Base-by-base conservation (phyloP, 2,888 invertebrate species). In the Prosapia bicincta region DNA sequence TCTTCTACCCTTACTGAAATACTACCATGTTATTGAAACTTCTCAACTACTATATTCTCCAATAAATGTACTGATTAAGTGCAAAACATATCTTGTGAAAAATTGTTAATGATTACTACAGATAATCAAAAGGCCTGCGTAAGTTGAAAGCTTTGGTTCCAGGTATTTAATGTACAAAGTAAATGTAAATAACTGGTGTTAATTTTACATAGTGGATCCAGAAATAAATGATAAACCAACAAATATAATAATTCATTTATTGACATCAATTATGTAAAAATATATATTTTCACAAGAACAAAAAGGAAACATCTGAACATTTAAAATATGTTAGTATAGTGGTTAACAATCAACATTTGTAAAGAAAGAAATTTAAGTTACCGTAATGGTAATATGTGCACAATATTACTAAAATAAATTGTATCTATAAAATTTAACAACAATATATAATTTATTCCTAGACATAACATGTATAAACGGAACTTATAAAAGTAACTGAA, bases 381-480 rank as follows among this genome's bases (percentile, higher is more conserved):
- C 30, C n/a, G n/a, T n/a, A n/a, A n/a, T 69, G 54, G 38, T 73
- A 74, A 69, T 72, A 73, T 65, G 69, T 28, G 74, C 74, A 65
- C 69, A 20, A 24, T 54, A 54, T 30, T 20, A 69, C 69, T 74
- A 74, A 74, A 69, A 69, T 69, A 69, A 72, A 69, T 69, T 74
- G 69, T 69, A 74, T 30, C 74, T 74, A 74, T 74, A 74, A 74
- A 65, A 28, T 28, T 74, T 69, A 74, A 74, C 74, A 74, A 54
- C 69, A 69, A 74, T 74, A 74, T 74, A 74, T 74, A 74, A 74
- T 74, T 74, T 74, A 74, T 69, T 74, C 43, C 74, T 74, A 74
- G 69, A 20, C 54, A 20, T 54, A 54, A 54, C 54, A 54, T 20
- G 54, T n/a, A 54, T 54, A 54, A 54, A 54, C 54, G 54, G 54